Conservation (phyloP, 2,113 vertebrate genomes). For the Pelodiscus sinensis region DNA sequence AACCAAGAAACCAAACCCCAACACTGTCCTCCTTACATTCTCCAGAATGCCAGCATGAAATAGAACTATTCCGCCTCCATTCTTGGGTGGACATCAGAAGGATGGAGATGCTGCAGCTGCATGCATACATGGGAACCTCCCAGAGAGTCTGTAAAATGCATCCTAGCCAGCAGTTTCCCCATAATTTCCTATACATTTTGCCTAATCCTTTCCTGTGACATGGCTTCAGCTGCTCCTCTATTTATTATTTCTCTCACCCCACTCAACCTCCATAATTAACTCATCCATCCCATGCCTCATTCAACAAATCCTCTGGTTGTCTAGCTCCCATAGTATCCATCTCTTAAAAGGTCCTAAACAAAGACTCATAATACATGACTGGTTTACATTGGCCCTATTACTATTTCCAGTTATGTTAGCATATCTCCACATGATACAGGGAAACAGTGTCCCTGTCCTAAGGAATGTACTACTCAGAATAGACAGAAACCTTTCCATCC, state of each 20-base stretch:
- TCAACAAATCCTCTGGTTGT: not conserved
- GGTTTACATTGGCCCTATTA: not conserved
- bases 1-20: not conserved
- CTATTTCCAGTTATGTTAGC: not conserved
- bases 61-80: not conserved
- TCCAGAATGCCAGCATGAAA: not conserved
- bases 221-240: not conserved
- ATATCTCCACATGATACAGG: not conserved
- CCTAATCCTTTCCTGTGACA: not conserved
- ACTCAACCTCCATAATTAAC: not conserved
- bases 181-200: conserved; percentile 5
- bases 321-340: not conserved
- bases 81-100: not conserved
- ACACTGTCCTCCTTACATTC: not conserved
- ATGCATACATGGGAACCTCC: not conserved
- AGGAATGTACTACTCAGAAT: rapidly evolving
- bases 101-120: not conserved
- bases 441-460: not conserved
- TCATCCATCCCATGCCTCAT: not conserved
- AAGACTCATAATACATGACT: not conserved
- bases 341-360: not conserved
- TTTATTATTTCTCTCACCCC: not conserved
- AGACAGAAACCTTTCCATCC: not conserved
- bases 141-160: not conserved
- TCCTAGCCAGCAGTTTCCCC: conserved; percentile 21